These are phyloP conservation scores for Drosophila dunni DNA, from an alignment of 1,140 invertebrate genomes.

Conservation along the genomic window DNA sequence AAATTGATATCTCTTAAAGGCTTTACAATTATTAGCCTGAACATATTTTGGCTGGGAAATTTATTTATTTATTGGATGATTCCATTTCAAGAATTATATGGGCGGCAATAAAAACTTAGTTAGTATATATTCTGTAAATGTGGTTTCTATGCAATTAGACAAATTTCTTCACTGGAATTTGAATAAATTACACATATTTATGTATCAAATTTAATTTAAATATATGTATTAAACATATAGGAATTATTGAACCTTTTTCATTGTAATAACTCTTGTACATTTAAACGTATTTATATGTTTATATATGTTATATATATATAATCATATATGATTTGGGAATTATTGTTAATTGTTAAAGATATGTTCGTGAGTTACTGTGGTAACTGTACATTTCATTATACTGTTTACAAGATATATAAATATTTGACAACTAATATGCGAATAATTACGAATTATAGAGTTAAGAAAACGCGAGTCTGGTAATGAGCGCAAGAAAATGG, in stretches of 20 bases:
- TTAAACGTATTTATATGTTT: too few species aligned
- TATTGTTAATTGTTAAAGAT: neutral
- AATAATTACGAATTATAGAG: slow-evolving; percentile 85
- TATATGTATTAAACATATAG: neutral
- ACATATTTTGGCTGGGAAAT: neutral
- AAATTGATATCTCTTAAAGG: neutral
- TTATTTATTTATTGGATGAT: too few species aligned
- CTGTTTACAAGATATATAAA: too few species aligned
- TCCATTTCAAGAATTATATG: too few species aligned
- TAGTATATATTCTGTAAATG: too few species aligned
- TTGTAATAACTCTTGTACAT: too few species aligned
- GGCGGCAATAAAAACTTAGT: too few species aligned
- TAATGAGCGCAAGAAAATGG: slow-evolving; percentile 93
- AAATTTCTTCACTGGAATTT: too few species aligned
- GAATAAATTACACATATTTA: neutral
- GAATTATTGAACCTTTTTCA: too few species aligned
- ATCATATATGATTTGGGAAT: neutral
- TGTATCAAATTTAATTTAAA: neutral
- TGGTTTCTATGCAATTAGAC: too few species aligned
- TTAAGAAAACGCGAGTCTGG: slow-evolving; percentile 93
- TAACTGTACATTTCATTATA: neutral
- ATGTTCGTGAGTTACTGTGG: neutral
- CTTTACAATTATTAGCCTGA: neutral
- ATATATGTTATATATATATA: neutral
- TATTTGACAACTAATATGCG: slow-evolving; percentile 23